A percentile compares a stretch with the other conserved stretches of the same genome.
Conservation (phyloP, 1,140 invertebrate species). For the Ceratina calcarata region DNA sequence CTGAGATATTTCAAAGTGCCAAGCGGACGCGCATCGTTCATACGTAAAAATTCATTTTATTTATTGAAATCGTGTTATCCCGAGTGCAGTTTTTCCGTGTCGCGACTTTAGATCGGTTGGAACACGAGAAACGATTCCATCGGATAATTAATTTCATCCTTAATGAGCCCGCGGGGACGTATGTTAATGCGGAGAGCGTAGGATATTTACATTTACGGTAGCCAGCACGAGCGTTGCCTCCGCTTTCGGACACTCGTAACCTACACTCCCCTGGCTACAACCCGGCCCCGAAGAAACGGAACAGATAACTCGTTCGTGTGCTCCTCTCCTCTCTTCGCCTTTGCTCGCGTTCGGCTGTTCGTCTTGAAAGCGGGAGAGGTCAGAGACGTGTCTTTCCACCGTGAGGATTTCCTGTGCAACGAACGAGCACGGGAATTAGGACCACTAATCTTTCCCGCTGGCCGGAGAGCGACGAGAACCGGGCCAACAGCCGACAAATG, state of each 20-base stretch:
- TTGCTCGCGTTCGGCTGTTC: not conserved
- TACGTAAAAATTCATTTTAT: not conserved
- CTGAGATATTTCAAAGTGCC: not conserved
- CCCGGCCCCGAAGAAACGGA: slow-evolving; percentile 36
- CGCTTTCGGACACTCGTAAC: slow-evolving; percentile 62
- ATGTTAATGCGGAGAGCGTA: slow-evolving; percentile 76
- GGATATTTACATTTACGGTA: slow-evolving; percentile 79
- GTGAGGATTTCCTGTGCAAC: slow-evolving; percentile 39
- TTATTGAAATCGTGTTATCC: too few species aligned
- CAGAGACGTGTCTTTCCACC: slow-evolving; percentile 38
- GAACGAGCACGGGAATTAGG: slow-evolving; percentile 44
- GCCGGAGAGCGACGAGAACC: slow-evolving; percentile 62
- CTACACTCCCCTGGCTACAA: slow-evolving; percentile 62
- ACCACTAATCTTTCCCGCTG: slow-evolving; percentile 72
- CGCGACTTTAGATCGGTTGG: not conserved
- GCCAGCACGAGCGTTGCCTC: slow-evolving; percentile 63
- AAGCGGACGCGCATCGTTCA: not conserved
- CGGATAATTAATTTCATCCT: slow-evolving; percentile 78
- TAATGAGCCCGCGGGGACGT: slow-evolving; percentile 78
- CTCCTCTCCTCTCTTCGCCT: not conserved
- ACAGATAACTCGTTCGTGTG: slow-evolving; percentile 55
- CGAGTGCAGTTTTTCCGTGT: slow-evolving; percentile 38
- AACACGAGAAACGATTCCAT: slow-evolving; percentile 65
- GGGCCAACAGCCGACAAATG: slow-evolving; percentile 78
- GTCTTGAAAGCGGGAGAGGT: slow-evolving; percentile 12